Evolutionary conservation across 2,113 vertebrate species (phyloP), one percentile per base, ranked within the genome.

Genomic region (Channa maculata): DNA sequence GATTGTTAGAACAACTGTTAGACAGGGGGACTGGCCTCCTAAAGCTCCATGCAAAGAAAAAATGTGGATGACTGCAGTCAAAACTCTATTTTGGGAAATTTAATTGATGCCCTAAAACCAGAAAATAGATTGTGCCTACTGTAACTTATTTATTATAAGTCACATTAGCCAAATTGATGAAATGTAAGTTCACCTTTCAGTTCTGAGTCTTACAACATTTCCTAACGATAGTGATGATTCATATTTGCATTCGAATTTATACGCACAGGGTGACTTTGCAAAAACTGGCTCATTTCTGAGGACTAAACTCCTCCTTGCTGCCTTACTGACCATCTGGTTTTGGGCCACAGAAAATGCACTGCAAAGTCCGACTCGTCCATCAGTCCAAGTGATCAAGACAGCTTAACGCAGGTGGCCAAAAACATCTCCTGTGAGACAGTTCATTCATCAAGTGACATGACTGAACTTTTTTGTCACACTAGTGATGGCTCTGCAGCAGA

Each of bases 301-400:
- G 46, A 49, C 33, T 50, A 76, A 76, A 67, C 67, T 54, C 11
- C 24, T 65, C 45, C 37, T 44, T 51, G 15, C 54, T 67, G 55
- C 48, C 46, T 72, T 38, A 10, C 33, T 6, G 70, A 80, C 74
- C 69, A 70, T 67, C 79, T 83, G 82, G 64, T 82, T 82, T 79
- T 39, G 10, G 70, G 57, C 24, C 24, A 59, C 11, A 2, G 38
- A 5, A 10, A 24, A 24, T 24, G 24, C 24, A 24, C 24, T 45
- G 64, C 55, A 54, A 15, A 39, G 38, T 66, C 45, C 10, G 53
- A 72, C 48, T 34, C 39, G 14, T 75, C 49, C 45, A 39, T 75
- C 68, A 49, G 11, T 46, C 39, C 41, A 8, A 66, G 41, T 13
- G n/a, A 72, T 61, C n/a, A 15, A 39, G 49, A 75, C 53, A 1